Evolutionary conservation across 2,113 vertebrate genomes (phyloP).

Genomic region (Corythoichthys intestinalis): DNA sequence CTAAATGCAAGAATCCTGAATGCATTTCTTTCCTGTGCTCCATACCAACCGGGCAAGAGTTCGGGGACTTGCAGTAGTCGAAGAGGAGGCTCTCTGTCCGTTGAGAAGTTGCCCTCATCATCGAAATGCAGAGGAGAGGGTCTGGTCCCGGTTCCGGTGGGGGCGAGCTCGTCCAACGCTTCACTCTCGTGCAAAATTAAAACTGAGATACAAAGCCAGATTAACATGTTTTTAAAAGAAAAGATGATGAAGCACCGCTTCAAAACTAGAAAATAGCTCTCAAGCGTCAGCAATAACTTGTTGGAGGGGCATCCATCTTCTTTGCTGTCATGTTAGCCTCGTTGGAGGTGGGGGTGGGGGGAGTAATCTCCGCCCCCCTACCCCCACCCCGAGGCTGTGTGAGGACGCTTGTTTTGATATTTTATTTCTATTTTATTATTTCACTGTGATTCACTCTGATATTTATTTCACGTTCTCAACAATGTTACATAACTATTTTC

Average conservation of each 20-base stretch:
- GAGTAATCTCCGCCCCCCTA: background rate
- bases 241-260: no score
- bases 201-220: slow-evolving; percentile 8
- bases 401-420: background rate
- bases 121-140: slow-evolving; percentile 32
- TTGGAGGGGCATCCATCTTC: background rate
- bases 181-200: slow-evolving; percentile 1
- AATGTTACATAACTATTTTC: background rate
- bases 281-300: background rate
- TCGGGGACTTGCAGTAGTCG: slow-evolving; percentile 18
- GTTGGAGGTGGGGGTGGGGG: background rate
- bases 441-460: background rate
- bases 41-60: slow-evolving; percentile 37
- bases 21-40: background rate
- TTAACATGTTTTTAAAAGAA: background rate
- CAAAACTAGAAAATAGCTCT: background rate
- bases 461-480: background rate
- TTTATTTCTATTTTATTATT: background rate
- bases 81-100: slow-evolving; percentile 10
- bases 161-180: background rate
- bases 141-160: slow-evolving; percentile 3
- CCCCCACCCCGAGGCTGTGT: background rate
- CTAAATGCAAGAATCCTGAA: no score
- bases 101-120: slow-evolving; percentile 34
- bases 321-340: slow-evolving; percentile 1